Percentiles rank a stretch among this genome's conserved stretches.
Evolutionary conservation across 2,797 vertebrate species (phyloP).

Genomic region (Platalea minor): DNA sequence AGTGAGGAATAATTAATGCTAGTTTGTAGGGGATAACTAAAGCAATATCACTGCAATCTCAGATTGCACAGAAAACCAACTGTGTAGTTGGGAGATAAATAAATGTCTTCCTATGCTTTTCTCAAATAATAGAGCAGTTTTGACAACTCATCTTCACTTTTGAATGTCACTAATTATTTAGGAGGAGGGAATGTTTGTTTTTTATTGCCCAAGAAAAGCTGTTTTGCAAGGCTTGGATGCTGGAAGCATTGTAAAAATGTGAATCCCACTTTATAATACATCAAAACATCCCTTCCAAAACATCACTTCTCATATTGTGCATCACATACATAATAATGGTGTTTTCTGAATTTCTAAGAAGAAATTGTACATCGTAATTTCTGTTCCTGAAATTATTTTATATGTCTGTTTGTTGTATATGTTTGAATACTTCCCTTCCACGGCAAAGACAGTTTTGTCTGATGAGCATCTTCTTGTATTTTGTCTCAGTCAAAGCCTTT

Average conservation of each 20-base stretch:
- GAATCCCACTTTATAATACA: constrained; percentile 13
- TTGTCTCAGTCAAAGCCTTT: neutral
- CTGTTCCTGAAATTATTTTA: neutral
- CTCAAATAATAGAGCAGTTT: constrained; percentile 14
- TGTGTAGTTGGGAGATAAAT: constrained; percentile 21
- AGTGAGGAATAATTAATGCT: constrained; percentile 65
- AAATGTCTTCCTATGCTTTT: neutral
- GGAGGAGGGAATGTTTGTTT: constrained; percentile 9
- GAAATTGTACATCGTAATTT: neutral
- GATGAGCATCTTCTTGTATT: neutral
- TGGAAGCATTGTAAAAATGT: neutral
- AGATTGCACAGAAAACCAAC: constrained; percentile 40
- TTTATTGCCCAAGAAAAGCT: neutral
- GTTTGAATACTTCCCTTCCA: neutral
- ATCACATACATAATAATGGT: neutral
- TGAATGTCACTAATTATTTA: constrained; percentile 54
- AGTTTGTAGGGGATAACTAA: constrained; percentile 58
- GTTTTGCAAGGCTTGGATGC: neutral
- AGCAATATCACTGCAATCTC: constrained; percentile 33
- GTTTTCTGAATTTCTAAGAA: constrained; percentile 11
- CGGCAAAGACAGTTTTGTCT: neutral
- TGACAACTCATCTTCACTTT: constrained; percentile 25
- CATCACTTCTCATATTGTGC: neutral
- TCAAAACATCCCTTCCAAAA: constrained; percentile 9
- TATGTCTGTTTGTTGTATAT: neutral